Base-by-base conservation (phyloP, 2,797 vertebrate genomes). In the Darevskia nairensis region DNA sequence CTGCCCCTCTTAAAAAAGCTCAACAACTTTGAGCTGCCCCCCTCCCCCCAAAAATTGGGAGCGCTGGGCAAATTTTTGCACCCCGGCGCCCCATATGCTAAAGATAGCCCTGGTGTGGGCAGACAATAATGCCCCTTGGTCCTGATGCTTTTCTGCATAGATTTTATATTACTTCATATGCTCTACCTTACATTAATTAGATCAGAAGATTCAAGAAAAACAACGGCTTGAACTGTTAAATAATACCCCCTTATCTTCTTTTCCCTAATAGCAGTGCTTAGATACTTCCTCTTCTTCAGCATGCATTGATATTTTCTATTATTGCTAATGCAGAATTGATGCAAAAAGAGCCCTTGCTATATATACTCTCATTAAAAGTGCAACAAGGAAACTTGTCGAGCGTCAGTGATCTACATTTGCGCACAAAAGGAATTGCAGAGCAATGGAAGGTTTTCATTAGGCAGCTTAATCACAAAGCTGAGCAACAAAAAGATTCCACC, bases 371-470 rank as follows among this genome's bases (percentile, higher is more conserved):
- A 89, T 3, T 1, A 89, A 89, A 69, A 86, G 39, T 76, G 84
- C 88, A 90, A 90, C 89, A 88, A 80, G 88, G 59, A 84, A 86
- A 66, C 90, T 32, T 15, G 46, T 90, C 83, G 85, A 85, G 4
- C 25, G 80, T 74, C 64, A 89, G 85, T 87, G 86, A 90, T 72
- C 92, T 1, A 59, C 41, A 82, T 92, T 75, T 86, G 64, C 84
- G 32, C 5, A 86, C 59, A 50, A 80, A 80, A 72, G 19, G 89
- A 79, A 87, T 72, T 76, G 82, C 46, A 85, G 69, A 17, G 71
- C 81, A 89, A 84, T 32, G 90, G 79, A 80, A 89, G 75, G 35
- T 41, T 85, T 23, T 89, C 91, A 90, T 91, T 92, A 93, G 82
- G 83, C 76, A 85, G 35, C 19, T 81, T 94, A 91, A 87, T 90